Evolutionary conservation across 2,113 vertebrate species (phyloP), one percentile per base, ranked within the genome.

Genomic region (Lepidothrix coronata): DNA sequence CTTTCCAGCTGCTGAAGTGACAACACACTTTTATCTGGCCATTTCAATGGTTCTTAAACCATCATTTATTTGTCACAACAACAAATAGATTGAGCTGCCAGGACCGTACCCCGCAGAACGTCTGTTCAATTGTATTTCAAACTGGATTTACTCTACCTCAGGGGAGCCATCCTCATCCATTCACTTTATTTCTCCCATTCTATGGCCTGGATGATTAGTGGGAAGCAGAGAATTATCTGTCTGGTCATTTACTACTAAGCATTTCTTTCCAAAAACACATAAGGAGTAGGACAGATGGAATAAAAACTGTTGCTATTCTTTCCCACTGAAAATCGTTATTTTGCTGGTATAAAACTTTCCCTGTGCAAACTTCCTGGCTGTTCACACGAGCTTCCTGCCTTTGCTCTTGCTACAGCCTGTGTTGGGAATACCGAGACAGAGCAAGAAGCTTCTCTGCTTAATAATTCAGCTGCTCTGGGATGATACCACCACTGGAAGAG

Each of bases 41-140:
- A 87, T 97, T 98, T 96, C 94, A 96, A 37, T 55, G 68, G 44
- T 63, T 96, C 86, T 97, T 96, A 91, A 73, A 76, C 58, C 72
- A 30, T 92, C 94, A 95, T 96, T 96, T 95, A 84, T 95, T 96
- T 92, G 89, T 94, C 94, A 90, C 77, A 97, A 89, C 92, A 97
- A 94, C 80, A 93, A 52, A 85, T 55, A 61, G 27, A 87, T 43
- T 79, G 92, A 88, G 86, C 85, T 95, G 88, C 87, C 92, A 96
- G 75, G 92, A 94, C 93, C 20, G 33, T 23, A 80, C 57, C 73
- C 72, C 6, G 18, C 8, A 25, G 65, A 97, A 95, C 37, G 73
- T 94, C 85, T 84, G 84, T 90, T 90, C 94, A 74, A 77, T 51
- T 90, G 51, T 93, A 59, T 80, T 96, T 96, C 93, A 97, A 31